These are phyloP conservation scores for Octopus sinensis DNA, from an alignment of 1,140 invertebrate species.

Conservation along the genomic window DNA sequence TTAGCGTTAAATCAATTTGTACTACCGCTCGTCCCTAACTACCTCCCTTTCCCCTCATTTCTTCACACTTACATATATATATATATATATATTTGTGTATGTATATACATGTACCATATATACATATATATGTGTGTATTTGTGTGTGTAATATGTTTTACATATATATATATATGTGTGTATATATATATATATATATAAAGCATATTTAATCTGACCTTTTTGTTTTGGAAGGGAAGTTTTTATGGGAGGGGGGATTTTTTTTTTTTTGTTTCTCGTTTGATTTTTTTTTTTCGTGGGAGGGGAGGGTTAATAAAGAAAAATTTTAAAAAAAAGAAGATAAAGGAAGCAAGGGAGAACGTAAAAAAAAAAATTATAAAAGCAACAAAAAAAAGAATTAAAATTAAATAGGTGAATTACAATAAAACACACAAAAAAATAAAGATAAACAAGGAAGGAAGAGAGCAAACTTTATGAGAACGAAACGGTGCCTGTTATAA, in stretches of 20 bases:
- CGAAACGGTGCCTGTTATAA: background rate
- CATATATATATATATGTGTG: background rate
- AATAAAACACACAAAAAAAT: background rate
- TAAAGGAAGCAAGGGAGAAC: conserved; percentile 10
- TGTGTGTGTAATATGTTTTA: no score
- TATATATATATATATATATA: background rate
- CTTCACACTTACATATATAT: no score
- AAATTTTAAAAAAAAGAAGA: background rate
- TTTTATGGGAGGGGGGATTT: no score
- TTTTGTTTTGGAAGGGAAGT: no score
- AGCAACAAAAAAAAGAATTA: background rate
- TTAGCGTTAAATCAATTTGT: background rate
- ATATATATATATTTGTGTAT: no score
- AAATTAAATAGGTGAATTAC: background rate
- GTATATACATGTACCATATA: no score
- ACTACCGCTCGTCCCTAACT: background rate
- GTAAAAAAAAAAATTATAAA: conserved; percentile 18
- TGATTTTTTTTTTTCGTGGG: no score
- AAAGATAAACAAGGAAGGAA: background rate
- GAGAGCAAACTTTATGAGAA: background rate
- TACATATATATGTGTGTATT: no score
- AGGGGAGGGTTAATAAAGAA: conserved; percentile 14
- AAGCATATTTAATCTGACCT: no score
- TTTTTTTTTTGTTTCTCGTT: no score
- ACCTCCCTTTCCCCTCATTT: background rate